phyloP scores from a whole-genome alignment of 2,797 vertebrate species.

The Leptatherina wallacei region DNA sequence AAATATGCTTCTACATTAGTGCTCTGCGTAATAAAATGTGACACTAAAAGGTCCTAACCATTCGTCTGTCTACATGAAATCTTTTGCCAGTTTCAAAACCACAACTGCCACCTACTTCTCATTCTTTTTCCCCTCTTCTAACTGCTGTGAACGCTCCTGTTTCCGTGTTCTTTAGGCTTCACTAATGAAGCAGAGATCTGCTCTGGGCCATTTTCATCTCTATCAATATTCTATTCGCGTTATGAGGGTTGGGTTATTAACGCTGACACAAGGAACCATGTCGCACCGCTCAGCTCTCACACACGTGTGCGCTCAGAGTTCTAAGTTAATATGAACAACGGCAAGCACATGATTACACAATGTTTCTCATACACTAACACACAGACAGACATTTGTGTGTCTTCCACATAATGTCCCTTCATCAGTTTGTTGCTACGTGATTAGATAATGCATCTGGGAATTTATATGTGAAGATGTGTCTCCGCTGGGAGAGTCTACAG shows the following conservation, averaged over 20 bases:
- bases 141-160: slow-evolving; percentile 27
- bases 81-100: background rate
- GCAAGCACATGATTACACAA: background rate
- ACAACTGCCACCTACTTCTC: background rate
- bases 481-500: background rate
- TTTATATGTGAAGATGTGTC: slow-evolving; percentile 27
- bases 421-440: slow-evolving; percentile 22
- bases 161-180: slow-evolving; percentile 42
- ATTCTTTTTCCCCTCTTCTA: slow-evolving; percentile 8
- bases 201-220: slow-evolving; percentile 73
- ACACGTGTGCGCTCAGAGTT: background rate
- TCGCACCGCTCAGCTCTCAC: slow-evolving; percentile 33
- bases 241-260: slow-evolving; percentile 67
- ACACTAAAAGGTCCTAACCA: slow-evolving; percentile 9
- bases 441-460: slow-evolving; percentile 32
- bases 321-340: slow-evolving; percentile 19
- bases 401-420: slow-evolving; percentile 12
- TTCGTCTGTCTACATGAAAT: background rate
- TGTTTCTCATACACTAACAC: background rate
- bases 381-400: slow-evolving; percentile 18
- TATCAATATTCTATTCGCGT: slow-evolving; percentile 78
- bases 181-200: slow-evolving; percentile 69
- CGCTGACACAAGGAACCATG: slow-evolving; percentile 56
- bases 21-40: background rate
- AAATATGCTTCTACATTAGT: background rate